Evolutionary conservation across 2,797 vertebrate genomes (phyloP), one percentile per base, ranked within the genome.

Genomic region (Cuculus canorus): DNA sequence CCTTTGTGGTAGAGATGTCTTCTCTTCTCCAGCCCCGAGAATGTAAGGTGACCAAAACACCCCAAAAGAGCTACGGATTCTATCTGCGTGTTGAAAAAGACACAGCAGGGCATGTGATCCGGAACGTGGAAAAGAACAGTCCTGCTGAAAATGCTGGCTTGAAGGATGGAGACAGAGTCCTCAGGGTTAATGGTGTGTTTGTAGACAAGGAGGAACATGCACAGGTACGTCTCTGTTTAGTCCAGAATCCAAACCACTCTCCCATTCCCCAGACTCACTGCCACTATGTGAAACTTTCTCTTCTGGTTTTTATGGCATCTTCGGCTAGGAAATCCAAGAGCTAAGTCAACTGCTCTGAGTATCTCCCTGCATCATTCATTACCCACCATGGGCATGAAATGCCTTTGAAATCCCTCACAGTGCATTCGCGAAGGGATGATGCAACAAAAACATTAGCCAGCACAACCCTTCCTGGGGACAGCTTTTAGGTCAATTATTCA

Each of bases 101-200:
- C 23, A 98, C 98, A 3, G 96, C 97, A 0, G 99, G 99, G 24
- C 99, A 99, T 92, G 96, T 99, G 96, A 96, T 99, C 92, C 98
- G 99, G 37, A 98, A 97, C 4, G 97, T 99, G 94, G 98, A 98
- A 76, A 98, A 97, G 96, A 96, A 97, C 27, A 98, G 99, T 64
- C 97, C 98, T 0, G 99, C 99, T 13, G 98, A 99, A 68, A 96
- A 98, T 88, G 98, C 98, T 2, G 99, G 99, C n/a, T 97, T 99
- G 82, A 98, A 90, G 96, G 99, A 99, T 11, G 99, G 99, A 70
- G 99, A 99, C 96, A 98, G 99, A 61, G 96, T 99, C 71, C 97
- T 99, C 60, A 96, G 98, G 88, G 98, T 99, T 81, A 99, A 99
- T 4, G 98, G 98, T 10, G 95, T 94, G 57, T 99, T 98, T 66